phyloP scores from a whole-genome alignment of 2,888 invertebrate genomes.

The Volucella zonaria region DNA sequence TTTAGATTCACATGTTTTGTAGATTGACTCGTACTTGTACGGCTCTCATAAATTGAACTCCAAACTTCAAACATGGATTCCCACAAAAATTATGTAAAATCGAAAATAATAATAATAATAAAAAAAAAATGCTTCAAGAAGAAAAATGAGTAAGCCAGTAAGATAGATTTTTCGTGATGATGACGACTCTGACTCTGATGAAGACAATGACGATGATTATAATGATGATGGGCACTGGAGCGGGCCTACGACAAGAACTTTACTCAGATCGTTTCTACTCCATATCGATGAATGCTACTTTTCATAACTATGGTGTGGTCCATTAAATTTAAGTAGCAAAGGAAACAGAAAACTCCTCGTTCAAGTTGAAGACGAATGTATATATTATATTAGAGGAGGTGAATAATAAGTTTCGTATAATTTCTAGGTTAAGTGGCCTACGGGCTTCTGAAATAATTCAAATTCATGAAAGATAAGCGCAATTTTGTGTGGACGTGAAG shows the following conservation, averaged over 20 bases:
- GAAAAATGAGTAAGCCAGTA: constrained; percentile 56
- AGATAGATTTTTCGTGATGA: constrained; percentile 56
- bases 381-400: constrained; percentile 63
- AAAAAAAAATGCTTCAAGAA: constrained; percentile 17
- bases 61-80: constrained; percentile 38
- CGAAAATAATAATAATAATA: not conserved
- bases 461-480: constrained; percentile 72
- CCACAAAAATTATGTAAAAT: constrained; percentile 56
- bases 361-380: constrained; percentile 39
- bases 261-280: constrained; percentile 31
- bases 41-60: not conserved
- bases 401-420: constrained; percentile 71
- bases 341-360: constrained; percentile 57
- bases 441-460: constrained; percentile 74
- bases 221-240: constrained; percentile 58
- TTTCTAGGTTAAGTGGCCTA: constrained; percentile 74
- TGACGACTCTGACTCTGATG: constrained; percentile 35
- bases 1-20: constrained; percentile 55
- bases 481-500: constrained; percentile 62
- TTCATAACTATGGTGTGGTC: constrained; percentile 67
- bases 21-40: constrained; percentile 31
- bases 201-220: constrained; percentile 28
- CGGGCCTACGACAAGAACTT: constrained; percentile 57
- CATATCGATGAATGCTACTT: constrained; percentile 21
- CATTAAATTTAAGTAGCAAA: constrained; percentile 72